Base-by-base conservation (phyloP, 2,888 invertebrate genomes). In the Lacanobia wlatinum region DNA sequence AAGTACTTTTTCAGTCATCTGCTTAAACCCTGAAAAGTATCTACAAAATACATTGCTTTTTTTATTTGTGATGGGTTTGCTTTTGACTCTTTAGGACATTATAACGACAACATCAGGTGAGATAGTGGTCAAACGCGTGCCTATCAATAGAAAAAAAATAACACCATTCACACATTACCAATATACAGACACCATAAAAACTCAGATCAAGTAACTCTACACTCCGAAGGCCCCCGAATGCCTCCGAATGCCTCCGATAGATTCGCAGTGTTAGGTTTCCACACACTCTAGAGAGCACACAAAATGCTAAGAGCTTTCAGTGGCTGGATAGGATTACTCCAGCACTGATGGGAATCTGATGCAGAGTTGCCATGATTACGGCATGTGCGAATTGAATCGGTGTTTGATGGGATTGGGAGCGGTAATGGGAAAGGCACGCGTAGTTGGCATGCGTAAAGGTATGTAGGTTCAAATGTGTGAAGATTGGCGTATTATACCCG, bases 281-380 rank as follows among this genome's bases (percentile, higher is more conserved):
- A 50, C 75, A 56, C 66, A 70, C 60, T 65, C 21, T 50, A 46
- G 46, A 75, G 66, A 67, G 70, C 38, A 80, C 46, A 80, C 77
- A 80, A 71, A 66, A 65, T 73, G 50, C 62, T 75, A 61, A 82
- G 73, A 78, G 84, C 84, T 80, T 76, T 78, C 67, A 78, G 64
- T 56, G 50, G 38, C 23, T 67, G 71, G 59, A 80, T 84, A 50
- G 52, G 78, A 84, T 84, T 84, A 84, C 84, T 73, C 74, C 52
- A 52, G 73, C 66, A 64, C 67, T 50, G 69, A 56, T 46, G 43
- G 43, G 55, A 60, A 52, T 61, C 69, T 74, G 40, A 48, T 34
- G 48, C 56, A 59, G 50, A 28, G 81, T 81, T 80, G 58, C 73
- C 61, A 81, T 62, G 77, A 81, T n/a, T 61, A 77, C 73, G 70